A percentile compares a stretch with the other conserved stretches of the same genome.
phyloP scores from a whole-genome alignment of 2,113 vertebrate species.

The Menidia beryllina region DNA sequence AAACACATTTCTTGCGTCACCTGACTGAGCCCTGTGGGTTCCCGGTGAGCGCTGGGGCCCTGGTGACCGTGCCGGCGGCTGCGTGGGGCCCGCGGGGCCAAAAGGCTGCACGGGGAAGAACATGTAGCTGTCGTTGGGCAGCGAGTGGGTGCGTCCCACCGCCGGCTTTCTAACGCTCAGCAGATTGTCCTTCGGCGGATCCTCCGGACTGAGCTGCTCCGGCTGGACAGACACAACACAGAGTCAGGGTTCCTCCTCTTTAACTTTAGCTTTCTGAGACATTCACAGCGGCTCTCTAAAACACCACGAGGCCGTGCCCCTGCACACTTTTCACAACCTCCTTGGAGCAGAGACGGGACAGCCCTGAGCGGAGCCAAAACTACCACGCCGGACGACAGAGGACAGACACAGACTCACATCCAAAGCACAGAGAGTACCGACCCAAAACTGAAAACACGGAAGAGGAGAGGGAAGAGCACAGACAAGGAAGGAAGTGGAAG shows the following conservation, averaged over 20 bases:
- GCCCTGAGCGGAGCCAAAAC: constrained; percentile 14
- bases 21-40: constrained; percentile 63
- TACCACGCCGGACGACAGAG: constrained; percentile 26
- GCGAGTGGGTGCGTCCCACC: constrained; percentile 93
- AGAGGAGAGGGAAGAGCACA: constrained; percentile 3
- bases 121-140: constrained; percentile 99
- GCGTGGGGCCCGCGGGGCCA: constrained; percentile 49
- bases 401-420: constrained; percentile 54
- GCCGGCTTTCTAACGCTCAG: constrained; percentile 89
- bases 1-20: constrained; percentile 36
- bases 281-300: constrained; percentile 39
- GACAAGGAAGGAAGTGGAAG: not conserved
- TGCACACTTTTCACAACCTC: constrained; percentile 32
- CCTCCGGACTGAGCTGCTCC: constrained; percentile 60
- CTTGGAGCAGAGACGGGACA: constrained; percentile 21
- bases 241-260: constrained; percentile 35
- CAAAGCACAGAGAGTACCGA: constrained; percentile 61
- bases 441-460: constrained; percentile 9
- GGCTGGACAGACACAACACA: constrained; percentile 69
- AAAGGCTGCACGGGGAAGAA: constrained; percentile 76
- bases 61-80: constrained; percentile 76
- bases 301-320: constrained; percentile 23
- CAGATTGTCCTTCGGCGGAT: constrained; percentile 81
- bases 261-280: constrained; percentile 34
- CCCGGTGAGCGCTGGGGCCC: constrained; percentile 75